These are phyloP conservation scores for Zoanthus gigantus DNA, from an alignment of 92 coral and sea anemone species.

Conservation along the genomic window DNA sequence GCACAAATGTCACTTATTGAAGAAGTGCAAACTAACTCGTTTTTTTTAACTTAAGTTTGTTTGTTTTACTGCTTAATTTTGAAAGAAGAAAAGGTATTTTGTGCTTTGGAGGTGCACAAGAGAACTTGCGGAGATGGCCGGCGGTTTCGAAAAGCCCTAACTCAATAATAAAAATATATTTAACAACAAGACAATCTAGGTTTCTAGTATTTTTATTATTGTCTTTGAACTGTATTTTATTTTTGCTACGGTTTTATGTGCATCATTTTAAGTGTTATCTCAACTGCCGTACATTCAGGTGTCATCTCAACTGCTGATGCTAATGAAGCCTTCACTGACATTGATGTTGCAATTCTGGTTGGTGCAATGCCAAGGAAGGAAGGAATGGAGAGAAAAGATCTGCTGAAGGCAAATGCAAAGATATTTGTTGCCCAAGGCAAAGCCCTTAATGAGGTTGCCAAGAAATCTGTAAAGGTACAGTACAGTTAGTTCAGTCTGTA, in stretches of 20 bases:
- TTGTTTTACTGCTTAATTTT: no score
- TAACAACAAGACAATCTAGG: no score
- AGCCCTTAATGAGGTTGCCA: constrained; percentile 83
- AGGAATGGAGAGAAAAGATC: constrained; percentile 97
- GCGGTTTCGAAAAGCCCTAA: no score
- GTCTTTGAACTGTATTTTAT: no score
- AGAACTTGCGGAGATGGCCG: no score
- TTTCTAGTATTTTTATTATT: no score
- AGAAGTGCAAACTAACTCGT: no score
- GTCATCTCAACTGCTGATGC: constrained; percentile 85
- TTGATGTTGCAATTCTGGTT: constrained; percentile 95
- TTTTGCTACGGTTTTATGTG: neutral
- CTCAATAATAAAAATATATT: no score
- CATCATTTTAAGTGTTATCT: neutral
- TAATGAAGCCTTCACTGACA: constrained; percentile 74
- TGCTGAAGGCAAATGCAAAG: constrained; percentile 91
- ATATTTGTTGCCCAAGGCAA: constrained; percentile 95
- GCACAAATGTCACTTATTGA: no score
- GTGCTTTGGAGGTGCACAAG: no score
- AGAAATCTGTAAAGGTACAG: constrained; percentile 94
- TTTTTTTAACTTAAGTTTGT: no score
- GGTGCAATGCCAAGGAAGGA: constrained; percentile 97
- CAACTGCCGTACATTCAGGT: constrained; percentile 43
- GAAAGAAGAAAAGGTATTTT: no score
- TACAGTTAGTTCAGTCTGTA: neutral